Evolutionary conservation across 2,797 vertebrate genomes (phyloP).

Genomic region (Acestrorhynchus altus): DNA sequence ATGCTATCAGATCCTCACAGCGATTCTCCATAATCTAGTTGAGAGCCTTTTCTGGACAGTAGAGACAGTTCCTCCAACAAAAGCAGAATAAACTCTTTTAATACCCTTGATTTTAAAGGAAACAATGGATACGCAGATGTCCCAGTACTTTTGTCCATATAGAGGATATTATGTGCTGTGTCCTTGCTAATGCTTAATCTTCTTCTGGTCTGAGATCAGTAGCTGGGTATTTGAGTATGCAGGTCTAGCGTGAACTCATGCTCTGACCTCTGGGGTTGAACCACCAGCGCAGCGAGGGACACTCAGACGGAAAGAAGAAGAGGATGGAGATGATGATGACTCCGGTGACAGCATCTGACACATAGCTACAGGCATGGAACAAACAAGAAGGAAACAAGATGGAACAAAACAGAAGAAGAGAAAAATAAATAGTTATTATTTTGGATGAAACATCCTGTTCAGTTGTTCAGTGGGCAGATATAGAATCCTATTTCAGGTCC

Average conservation of each 20-base stretch:
- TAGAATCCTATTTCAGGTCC: neutral
- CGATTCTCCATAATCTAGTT: too few relatives aligned
- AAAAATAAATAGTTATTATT: neutral
- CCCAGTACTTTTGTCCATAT: too few relatives aligned
- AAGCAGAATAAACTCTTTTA: too few relatives aligned
- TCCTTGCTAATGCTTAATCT: too few relatives aligned
- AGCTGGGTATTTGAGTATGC: neutral
- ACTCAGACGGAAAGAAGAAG: slow-evolving; percentile 97
- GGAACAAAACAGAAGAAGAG: neutral
- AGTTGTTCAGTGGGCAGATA: neutral
- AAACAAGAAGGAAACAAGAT: too few relatives aligned
- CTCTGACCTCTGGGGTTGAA: slow-evolving; percentile 88
- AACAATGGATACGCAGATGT: too few relatives aligned
- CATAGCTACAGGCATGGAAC: slow-evolving; percentile 83
- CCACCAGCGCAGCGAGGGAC: slow-evolving; percentile 94
- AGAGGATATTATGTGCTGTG: too few relatives aligned
- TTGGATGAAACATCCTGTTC: neutral
- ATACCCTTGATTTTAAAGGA: too few relatives aligned
- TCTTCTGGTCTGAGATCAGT: neutral
- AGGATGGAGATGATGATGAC: slow-evolving; percentile 89
- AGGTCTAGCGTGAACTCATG: neutral
- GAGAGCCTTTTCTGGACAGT: too few relatives aligned
- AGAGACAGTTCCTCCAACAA: too few relatives aligned
- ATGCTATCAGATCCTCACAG: too few relatives aligned
- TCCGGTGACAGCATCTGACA: slow-evolving; percentile 94